Conservation (phyloP, 2,888 invertebrate species). For the Folsomia manolachei region DNA sequence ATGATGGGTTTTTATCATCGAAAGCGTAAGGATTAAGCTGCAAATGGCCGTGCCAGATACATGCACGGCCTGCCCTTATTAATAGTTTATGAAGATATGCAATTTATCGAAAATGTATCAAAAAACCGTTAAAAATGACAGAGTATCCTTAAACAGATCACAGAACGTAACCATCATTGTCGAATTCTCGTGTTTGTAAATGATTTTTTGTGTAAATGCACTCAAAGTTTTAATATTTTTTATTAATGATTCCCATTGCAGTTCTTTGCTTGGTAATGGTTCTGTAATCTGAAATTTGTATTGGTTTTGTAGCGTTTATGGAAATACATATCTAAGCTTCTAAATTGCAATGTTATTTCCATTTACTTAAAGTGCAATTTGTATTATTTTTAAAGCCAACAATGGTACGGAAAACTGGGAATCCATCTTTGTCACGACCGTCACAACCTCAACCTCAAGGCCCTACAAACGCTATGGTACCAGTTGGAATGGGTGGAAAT, state of each 20-base stretch:
- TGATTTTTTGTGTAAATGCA: neutral
- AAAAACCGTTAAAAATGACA: neutral
- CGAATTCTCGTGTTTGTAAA: neutral
- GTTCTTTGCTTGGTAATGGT: neutral
- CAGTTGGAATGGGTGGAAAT: conserved; percentile 3
- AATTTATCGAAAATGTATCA: too few species aligned
- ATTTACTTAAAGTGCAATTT: neutral
- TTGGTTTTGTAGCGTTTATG: neutral
- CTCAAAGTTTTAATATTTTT: neutral
- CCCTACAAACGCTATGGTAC: conserved; percentile 23
- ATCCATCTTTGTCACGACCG: conserved; percentile 18
- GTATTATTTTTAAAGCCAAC: conserved; percentile 35
- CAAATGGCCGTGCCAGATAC: neutral
- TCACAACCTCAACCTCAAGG: conserved; percentile 1
- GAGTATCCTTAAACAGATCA: neutral
- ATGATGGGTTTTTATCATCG: neutral
- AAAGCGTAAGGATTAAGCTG: neutral
- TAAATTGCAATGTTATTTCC: neutral
- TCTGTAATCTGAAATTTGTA: neutral
- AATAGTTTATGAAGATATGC: too few species aligned
- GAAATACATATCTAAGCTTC: too few species aligned
- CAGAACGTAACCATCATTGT: neutral
- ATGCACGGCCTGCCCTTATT: too few species aligned
- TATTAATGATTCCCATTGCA: neutral
- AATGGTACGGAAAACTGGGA: conserved; percentile 41